Conservation (phyloP, 1,140 invertebrate species). For the Amyelois transitella region DNA sequence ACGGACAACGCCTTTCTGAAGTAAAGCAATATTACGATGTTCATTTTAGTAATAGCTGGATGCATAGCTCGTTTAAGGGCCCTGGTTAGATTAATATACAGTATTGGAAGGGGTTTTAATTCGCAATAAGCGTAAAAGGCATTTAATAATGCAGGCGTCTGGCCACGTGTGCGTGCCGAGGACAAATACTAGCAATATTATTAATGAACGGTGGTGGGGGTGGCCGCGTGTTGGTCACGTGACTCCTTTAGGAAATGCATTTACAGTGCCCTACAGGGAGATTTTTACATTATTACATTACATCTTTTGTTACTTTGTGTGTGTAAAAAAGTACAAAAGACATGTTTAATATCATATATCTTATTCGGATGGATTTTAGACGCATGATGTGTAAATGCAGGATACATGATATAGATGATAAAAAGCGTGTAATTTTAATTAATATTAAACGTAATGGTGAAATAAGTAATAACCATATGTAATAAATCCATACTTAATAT, state of each 20-base stretch:
- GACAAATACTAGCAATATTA: slow-evolving; percentile 61
- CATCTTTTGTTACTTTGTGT: slow-evolving; percentile 28
- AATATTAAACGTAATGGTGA: too few species aligned
- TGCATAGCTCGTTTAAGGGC: slow-evolving; percentile 20
- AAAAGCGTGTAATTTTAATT: background rate
- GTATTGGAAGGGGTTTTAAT: slow-evolving; percentile 42
- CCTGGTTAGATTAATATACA: slow-evolving; percentile 51
- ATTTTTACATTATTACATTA: slow-evolving; percentile 28
- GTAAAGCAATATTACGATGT: slow-evolving; percentile 14
- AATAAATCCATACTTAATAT: too few species aligned
- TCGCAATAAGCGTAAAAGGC: slow-evolving; percentile 71
- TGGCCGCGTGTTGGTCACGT: slow-evolving; percentile 55
- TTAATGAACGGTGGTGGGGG: slow-evolving; percentile 53
- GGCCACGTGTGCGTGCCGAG: slow-evolving; percentile 43
- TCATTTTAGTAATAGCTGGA: slow-evolving; percentile 14
- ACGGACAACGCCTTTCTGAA: background rate
- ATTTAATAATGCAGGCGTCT: slow-evolving; percentile 72
- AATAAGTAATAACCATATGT: too few species aligned
- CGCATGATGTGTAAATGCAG: too few species aligned
- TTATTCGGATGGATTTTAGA: too few species aligned
- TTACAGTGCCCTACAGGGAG: background rate
- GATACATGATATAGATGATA: too few species aligned
- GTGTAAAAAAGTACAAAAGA: too few species aligned
- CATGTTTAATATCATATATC: background rate
- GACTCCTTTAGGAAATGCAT: slow-evolving; percentile 37